These are phyloP conservation scores for Montipora efflorescens DNA, from an alignment of 64 coral and sea anemone genomes.

Conservation along the genomic window DNA sequence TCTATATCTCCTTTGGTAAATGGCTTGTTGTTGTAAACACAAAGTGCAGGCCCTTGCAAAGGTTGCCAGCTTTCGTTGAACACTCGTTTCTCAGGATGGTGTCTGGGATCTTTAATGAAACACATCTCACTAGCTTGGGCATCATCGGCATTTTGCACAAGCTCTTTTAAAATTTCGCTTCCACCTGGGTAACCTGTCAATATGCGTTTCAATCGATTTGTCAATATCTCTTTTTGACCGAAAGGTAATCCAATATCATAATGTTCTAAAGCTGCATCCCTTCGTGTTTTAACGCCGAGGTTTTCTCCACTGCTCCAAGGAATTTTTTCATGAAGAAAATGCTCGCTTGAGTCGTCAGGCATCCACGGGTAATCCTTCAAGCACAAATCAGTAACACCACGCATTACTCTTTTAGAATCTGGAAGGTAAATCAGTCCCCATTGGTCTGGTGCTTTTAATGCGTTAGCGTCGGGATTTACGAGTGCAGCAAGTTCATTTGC, in stretches of 20 bases:
- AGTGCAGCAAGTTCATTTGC: not conserved
- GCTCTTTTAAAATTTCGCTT: constrained; percentile 90
- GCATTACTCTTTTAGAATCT: constrained; percentile 49
- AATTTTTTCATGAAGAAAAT: constrained; percentile 46
- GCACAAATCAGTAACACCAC: constrained; percentile 22
- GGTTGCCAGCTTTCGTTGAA: constrained; percentile 83
- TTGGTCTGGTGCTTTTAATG: not conserved
- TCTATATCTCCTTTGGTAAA: constrained; percentile 76
- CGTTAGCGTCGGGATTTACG: not conserved
- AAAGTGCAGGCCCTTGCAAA: constrained; percentile 85
- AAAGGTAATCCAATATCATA: constrained; percentile 63
- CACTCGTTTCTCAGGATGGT: constrained; percentile 60
- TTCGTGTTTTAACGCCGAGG: constrained; percentile 10
- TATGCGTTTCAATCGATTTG: constrained; percentile 84
- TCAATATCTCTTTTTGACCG: constrained; percentile 87
- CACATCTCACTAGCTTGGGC: constrained; percentile 83
- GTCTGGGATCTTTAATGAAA: constrained; percentile 79
- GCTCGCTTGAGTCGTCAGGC: constrained; percentile 58
- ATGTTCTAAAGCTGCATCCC: constrained; percentile 47
- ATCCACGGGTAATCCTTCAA: constrained; percentile 80
- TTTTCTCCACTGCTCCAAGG: not conserved
- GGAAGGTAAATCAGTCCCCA: constrained; percentile 45
- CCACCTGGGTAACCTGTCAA: constrained; percentile 74
- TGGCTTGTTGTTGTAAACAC: constrained; percentile 89
- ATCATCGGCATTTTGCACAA: constrained; percentile 95